Evolutionary conservation across 1,140 invertebrate species (phyloP).

Genomic region (Rhagoletis zephyria): DNA sequence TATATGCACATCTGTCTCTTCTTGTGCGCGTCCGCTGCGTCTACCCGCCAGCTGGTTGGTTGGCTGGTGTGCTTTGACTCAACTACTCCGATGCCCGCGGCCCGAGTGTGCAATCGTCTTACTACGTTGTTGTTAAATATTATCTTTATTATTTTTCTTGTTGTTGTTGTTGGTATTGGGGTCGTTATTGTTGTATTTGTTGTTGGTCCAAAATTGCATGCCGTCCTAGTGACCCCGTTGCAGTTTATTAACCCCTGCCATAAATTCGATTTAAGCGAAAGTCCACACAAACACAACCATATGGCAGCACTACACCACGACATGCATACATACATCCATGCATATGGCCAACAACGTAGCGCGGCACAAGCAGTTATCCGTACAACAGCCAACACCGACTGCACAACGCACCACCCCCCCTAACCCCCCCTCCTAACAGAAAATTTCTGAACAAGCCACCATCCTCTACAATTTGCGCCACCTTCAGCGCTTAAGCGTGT

Average conservation of each 20-base stretch:
- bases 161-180: background rate
- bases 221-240: constrained; percentile 72
- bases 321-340: no score
- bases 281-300: constrained; percentile 38
- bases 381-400: background rate
- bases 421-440: constrained; percentile 19
- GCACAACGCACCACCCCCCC: no score
- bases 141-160: background rate
- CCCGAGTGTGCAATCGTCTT: constrained; percentile 10
- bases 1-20: background rate
- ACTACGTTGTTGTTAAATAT: background rate
- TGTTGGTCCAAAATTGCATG: constrained; percentile 56
- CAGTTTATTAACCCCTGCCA: constrained; percentile 70
- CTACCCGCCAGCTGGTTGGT: background rate
- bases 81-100: constrained; percentile 12
- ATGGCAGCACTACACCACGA: background rate
- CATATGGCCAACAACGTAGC: background rate
- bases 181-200: constrained; percentile 3
- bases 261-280: constrained; percentile 55
- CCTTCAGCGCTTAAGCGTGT: constrained; percentile 26
- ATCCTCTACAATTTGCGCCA: constrained; percentile 4
- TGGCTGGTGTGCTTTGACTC: constrained; percentile 14
- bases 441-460: background rate
- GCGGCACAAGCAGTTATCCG: background rate
- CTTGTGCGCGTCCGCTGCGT: background rate